Evolutionary conservation across 53 echinoderm and acorn worm species (phyloP).

Genomic region (Hippasteria phrygiana): DNA sequence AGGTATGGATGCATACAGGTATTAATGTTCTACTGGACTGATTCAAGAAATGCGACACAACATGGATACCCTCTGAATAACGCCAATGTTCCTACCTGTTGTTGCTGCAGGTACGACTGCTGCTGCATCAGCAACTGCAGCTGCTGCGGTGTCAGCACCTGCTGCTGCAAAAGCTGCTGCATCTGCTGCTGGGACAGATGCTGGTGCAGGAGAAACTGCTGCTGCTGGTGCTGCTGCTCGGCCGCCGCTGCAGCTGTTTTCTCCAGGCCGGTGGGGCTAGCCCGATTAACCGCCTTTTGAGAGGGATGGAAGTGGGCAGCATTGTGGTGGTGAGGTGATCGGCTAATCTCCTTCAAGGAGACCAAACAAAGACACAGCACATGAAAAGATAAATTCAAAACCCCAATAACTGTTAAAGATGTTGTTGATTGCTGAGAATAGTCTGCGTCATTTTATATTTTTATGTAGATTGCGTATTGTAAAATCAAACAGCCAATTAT

Average conservation of each 20-base stretch:
- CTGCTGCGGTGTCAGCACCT: conserved; percentile 94
- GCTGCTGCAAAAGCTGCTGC: conserved; percentile 93
- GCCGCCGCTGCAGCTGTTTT: conserved; percentile 65
- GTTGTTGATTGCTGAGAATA: too few species aligned
- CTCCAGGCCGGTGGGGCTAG: conserved; percentile 72
- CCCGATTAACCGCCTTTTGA: conserved; percentile 54
- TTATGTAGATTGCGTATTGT: too few species aligned
- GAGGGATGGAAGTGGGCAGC: conserved; percentile 34
- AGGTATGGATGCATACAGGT: too few species aligned
- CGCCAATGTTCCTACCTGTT: conserved; percentile 73
- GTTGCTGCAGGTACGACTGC: conserved; percentile 94
- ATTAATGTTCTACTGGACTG: too few species aligned
- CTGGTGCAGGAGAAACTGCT: conserved; percentile 72
- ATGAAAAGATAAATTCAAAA: background rate
- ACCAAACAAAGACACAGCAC: background rate
- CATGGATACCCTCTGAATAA: too few species aligned
- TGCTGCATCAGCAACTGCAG: conserved; percentile 93
- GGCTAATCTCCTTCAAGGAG: conserved; percentile 38
- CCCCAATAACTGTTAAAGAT: background rate
- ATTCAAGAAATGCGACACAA: too few species aligned
- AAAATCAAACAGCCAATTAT: too few species aligned
- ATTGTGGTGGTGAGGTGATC: conserved; percentile 60
- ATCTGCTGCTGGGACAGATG: conserved; percentile 91
- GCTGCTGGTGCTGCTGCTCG: conserved; percentile 55
- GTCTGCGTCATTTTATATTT: too few species aligned